A percentile compares a stretch with the other conserved stretches of the same genome.
phyloP scores from a whole-genome alignment of 2,113 vertebrate species.

The Tinamus guttatus region DNA sequence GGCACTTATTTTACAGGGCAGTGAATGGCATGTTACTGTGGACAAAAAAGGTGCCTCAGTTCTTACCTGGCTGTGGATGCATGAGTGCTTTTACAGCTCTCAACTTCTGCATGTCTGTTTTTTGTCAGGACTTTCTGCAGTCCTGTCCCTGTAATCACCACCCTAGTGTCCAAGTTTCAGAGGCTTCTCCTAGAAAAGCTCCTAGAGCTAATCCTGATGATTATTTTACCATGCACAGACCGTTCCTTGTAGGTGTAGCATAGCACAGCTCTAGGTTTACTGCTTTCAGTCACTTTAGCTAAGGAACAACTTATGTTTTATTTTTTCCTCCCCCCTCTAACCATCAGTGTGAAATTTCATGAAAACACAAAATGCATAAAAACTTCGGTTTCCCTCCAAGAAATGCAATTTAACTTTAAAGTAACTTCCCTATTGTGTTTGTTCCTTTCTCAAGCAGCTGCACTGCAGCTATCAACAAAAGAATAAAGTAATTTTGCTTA shows the following conservation, averaged over 20 bases:
- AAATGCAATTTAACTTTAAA: constrained; percentile 61
- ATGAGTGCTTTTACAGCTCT: not conserved
- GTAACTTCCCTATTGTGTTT: constrained; percentile 52
- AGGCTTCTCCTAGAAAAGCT: not conserved
- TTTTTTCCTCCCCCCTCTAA: accelerated
- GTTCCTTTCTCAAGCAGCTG: constrained; percentile 68
- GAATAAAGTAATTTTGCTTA: constrained; percentile 70
- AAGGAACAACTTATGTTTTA: not conserved
- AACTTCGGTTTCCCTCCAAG: not conserved
- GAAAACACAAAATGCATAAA: not conserved
- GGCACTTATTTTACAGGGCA: not conserved
- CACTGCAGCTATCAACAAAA: constrained; percentile 68
- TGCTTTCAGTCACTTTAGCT: constrained; percentile 14
- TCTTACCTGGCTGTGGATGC: not conserved
- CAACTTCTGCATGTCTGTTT: not conserved
- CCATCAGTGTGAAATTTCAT: not conserved
- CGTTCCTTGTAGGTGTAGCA: not conserved
- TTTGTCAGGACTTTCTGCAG: not conserved
- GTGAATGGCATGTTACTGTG: not conserved
- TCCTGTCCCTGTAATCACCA: not conserved
- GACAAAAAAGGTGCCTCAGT: not conserved
- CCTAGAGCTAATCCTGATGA: not conserved
- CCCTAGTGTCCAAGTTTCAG: not conserved
- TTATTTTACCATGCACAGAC: not conserved
- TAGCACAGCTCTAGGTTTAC: not conserved